Evolutionary conservation across 2,888 invertebrate species (phyloP).

Genomic region (Leptinotarsa rubiginosa): DNA sequence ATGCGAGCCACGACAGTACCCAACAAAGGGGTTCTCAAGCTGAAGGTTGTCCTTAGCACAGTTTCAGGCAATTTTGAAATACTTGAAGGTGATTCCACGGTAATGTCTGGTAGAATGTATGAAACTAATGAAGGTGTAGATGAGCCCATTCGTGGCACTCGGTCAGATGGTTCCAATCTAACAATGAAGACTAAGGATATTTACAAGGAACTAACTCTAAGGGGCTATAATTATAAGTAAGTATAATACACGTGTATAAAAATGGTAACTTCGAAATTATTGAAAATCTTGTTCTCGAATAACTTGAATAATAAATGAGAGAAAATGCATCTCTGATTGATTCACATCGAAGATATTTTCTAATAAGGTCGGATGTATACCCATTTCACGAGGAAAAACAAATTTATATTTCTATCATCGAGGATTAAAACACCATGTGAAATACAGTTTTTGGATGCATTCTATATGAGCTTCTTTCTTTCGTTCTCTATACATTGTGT

Average conservation of each 20-base stretch:
- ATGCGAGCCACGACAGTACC: slow-evolving; percentile 69
- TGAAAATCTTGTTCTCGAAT: not conserved
- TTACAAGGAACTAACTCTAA: slow-evolving; percentile 76
- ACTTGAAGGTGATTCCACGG: slow-evolving; percentile 43
- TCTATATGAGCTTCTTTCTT: no score
- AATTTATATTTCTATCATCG: no score
- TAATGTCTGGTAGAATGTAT: slow-evolving; percentile 48
- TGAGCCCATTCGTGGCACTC: not conserved
- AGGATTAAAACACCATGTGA: no score
- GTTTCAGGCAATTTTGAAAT: slow-evolving; percentile 59
- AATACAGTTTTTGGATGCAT: no score
- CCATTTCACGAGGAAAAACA: no score
- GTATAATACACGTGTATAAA: slow-evolving; percentile 16
- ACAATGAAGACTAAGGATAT: slow-evolving; percentile 72
- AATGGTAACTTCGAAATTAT: not conserved
- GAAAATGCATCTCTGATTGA: no score
- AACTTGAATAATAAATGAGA: no score
- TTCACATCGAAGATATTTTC: no score
- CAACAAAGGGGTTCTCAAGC: slow-evolving; percentile 54
- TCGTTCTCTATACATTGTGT: no score
- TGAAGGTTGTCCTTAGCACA: slow-evolving; percentile 35
- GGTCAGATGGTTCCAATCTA: slow-evolving; percentile 60
- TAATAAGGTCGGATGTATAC: no score
- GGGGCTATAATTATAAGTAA: slow-evolving; percentile 73
- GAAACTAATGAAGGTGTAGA: slow-evolving; percentile 60